phyloP scores from a whole-genome alignment of 2,797 vertebrate species.

The Microcaecilia unicolor region DNA sequence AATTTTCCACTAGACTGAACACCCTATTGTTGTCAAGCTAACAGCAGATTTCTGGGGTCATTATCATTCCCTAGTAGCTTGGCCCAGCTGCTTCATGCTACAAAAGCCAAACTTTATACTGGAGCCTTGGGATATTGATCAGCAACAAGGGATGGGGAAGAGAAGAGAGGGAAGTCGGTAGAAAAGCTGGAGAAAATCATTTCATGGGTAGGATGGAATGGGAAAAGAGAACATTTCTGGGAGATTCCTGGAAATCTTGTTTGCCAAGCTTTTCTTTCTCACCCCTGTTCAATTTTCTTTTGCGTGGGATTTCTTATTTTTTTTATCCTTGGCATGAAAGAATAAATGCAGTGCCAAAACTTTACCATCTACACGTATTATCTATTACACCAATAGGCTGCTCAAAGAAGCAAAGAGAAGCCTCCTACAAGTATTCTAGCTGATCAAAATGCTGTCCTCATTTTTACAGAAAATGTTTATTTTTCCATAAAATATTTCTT shows the following conservation, averaged over 20 bases:
- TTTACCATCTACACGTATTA: conserved; percentile 6
- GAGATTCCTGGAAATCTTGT: conserved; percentile 35
- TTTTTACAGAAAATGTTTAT: neutral
- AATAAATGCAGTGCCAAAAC: conserved; percentile 8
- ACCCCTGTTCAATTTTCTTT: neutral
- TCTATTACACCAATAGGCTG: conserved; percentile 2
- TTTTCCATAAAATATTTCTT: conserved; percentile 10
- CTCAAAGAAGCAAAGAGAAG: neutral
- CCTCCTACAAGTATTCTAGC: conserved; percentile 6
- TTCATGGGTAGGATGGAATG: conserved; percentile 17
- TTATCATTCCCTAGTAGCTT: conserved; percentile 99
- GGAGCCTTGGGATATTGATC: conserved; percentile 75
- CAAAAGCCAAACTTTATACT: conserved; percentile 94
- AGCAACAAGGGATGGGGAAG: conserved; percentile 84
- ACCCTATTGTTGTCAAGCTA: conserved; percentile 99
- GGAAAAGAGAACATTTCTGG: conserved; percentile 52
- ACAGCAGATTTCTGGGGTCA: conserved; percentile 99
- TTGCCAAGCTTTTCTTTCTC: neutral
- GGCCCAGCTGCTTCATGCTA: conserved; percentile 98
- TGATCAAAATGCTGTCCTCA: neutral
- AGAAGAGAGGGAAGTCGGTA: conserved; percentile 56
- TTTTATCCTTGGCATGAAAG: conserved; percentile 7
- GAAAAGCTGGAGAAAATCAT: conserved; percentile 39
- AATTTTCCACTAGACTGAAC: conserved; percentile 99
- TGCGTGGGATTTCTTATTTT: neutral